Conservation (phyloP, 2,113 vertebrate genomes). For the Ginglymostoma cirratum region DNA sequence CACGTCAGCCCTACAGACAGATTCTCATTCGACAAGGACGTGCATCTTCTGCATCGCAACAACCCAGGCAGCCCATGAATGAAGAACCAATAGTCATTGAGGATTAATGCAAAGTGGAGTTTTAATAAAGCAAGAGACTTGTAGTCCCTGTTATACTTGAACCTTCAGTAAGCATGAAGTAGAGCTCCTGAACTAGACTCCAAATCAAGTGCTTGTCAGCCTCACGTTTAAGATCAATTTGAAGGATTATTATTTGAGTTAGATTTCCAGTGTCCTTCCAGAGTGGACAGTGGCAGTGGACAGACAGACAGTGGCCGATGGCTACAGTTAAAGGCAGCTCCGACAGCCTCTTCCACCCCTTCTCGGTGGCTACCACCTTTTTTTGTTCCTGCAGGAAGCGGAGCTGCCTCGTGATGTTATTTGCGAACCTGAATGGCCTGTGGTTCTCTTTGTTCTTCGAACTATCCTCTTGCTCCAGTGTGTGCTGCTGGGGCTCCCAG, state of each 20-base stretch:
- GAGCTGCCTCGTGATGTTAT: slow-evolving; percentile 15
- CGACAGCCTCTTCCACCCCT: background rate
- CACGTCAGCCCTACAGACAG: slow-evolving; percentile 41
- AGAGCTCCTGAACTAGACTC: slow-evolving; percentile 32
- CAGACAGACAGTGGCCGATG: background rate
- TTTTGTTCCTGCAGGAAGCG: background rate
- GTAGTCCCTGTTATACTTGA: slow-evolving; percentile 38
- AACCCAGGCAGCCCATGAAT: slow-evolving; percentile 38
- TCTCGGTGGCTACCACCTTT: background rate
- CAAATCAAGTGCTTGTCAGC: slow-evolving; percentile 31
- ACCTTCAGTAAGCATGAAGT: slow-evolving; percentile 31
- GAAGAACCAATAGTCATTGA: slow-evolving; percentile 43
- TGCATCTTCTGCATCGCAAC: slow-evolving; percentile 26
- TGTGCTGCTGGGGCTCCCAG: background rate
- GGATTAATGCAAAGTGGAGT: slow-evolving; percentile 38
- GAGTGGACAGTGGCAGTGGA: slow-evolving; percentile 10
- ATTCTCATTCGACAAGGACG: slow-evolving; percentile 38
- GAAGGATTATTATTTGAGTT: slow-evolving; percentile 35
- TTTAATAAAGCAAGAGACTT: slow-evolving; percentile 33
- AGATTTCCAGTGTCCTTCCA: background rate
- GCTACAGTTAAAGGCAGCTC: slow-evolving; percentile 11
- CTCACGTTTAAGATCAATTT: slow-evolving; percentile 30
- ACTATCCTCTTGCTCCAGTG: slow-evolving; percentile 20
- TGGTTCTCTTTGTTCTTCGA: slow-evolving; percentile 21
- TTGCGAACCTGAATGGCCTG: slow-evolving; percentile 21